Evolutionary conservation across 2,113 vertebrate species (phyloP), one percentile per base, ranked within the genome.

Genomic region (Kobus ellipsiprymnus): DNA sequence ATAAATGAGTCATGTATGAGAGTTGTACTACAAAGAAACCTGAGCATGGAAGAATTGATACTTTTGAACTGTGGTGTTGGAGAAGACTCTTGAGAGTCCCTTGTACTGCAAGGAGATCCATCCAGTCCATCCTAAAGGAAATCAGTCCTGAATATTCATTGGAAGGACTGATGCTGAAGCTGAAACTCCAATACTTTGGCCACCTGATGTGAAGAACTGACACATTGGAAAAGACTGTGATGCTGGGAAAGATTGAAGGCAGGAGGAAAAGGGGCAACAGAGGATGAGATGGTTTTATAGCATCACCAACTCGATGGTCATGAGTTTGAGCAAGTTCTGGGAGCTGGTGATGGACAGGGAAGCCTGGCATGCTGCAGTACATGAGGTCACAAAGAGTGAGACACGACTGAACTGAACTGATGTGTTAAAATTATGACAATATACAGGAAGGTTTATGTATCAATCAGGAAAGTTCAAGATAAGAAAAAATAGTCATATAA

Each of bases 361-460:
- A n/a, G 7, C 16, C 62, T 67, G 62, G 33, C 33, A 2, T 67
- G 62, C 62, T 67, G 33, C 62, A 67, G 62, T 67, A 17, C 7
- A 10, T 19, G 62, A 67, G 62, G 62, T 17, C 62, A 67, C 62
- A 67, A 64, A 33, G 33, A 67, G 33, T n/a, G 16, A 67, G 62
- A 67, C 62, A 67, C 8, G 62, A 67, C 62, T 67, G 62, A 67
- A 67, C 33, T 8, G 33, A 64, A 64, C 15, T 17, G 30, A 94
- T 96, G 80, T 94, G 85, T 77, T 97, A 94, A 98, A 98, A 97
- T 98, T 95, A 97, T 0, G 1, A 36, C 88, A 86, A 96, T 92
- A 4, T 23, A 87, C 6, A 52, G 17, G 21, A 80, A 67, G 78
- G 3, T 27, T 59, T 88, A 10, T 40, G 14, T 92, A 16, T 78